Conservation (phyloP, 2,797 vertebrate genomes). For the Scomberomorus guttatus region DNA sequence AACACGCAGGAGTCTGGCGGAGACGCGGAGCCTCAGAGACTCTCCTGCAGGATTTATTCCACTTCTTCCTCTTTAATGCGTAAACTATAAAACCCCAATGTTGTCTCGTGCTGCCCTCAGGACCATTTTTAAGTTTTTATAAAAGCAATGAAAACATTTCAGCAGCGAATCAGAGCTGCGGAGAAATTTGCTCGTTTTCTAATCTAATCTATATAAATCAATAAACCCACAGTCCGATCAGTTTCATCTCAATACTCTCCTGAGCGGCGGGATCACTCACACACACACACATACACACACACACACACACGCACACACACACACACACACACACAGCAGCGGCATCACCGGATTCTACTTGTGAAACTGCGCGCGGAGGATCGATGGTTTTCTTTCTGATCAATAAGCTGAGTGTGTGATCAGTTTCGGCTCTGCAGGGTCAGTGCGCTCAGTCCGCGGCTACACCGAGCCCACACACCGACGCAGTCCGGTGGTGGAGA, state of each 20-base stretch:
- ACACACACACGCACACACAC: background rate
- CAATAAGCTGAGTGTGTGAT: constrained; percentile 60
- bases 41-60: background rate
- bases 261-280: constrained; percentile 14
- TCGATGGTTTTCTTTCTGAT: constrained; percentile 50
- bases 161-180: background rate
- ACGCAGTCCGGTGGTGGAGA: constrained; percentile 51
- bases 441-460: constrained; percentile 46
- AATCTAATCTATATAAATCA: constrained; percentile 27
- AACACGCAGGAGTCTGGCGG: background rate
- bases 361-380: constrained; percentile 54
- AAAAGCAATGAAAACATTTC: background rate
- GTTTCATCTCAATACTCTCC: constrained; percentile 10
- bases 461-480: constrained; percentile 11
- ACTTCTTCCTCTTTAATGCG: background rate
- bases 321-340: background rate
- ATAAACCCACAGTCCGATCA: constrained; percentile 38
- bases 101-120: background rate
- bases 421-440: constrained; percentile 52
- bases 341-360: constrained; percentile 43
- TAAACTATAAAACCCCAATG: background rate
- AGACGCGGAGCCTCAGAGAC: background rate
- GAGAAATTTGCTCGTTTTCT: background rate
- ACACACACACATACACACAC: background rate
- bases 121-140: background rate